Conservation (phyloP, 2,797 vertebrate species). For the Glyptemys insculpta region DNA sequence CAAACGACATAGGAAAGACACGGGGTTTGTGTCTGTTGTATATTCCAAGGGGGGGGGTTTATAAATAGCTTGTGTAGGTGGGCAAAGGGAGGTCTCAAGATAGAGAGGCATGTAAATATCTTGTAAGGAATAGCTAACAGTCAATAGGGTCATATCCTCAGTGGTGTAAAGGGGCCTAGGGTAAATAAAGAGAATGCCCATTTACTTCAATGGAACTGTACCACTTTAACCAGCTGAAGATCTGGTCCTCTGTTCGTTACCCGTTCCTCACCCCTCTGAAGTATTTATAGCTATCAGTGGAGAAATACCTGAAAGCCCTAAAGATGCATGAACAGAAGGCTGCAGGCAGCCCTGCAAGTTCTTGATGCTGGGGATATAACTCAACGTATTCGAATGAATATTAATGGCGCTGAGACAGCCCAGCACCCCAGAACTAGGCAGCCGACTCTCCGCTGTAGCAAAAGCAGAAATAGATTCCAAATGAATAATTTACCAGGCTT, state of each 20-base stretch:
- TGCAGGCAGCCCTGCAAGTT: neutral
- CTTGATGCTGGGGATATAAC: rapidly evolving
- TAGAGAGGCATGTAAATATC: neutral
- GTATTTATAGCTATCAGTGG: neutral
- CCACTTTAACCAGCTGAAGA: neutral
- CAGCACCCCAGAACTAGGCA: neutral
- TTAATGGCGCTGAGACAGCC: neutral
- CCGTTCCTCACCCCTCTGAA: neutral
- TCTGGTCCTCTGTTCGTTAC: no score
- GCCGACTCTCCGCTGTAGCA: rapidly evolving
- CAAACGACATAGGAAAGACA: neutral
- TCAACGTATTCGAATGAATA: rapidly evolving
- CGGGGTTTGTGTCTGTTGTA: rapidly evolving
- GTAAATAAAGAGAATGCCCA: neutral
- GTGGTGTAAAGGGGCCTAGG: neutral
- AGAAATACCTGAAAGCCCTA: neutral
- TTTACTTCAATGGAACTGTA: neutral
- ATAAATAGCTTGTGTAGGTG: rapidly evolving
- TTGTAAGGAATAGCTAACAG: rapidly evolving
- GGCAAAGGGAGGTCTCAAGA: rapidly evolving
- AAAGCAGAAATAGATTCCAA: neutral
- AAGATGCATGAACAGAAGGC: neutral
- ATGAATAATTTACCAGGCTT: constrained; percentile 48
- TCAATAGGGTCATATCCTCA: rapidly evolving
- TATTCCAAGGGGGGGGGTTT: rapidly evolving